Base-by-base conservation (phyloP, 2,888 invertebrate species). In the Amblyjoppa proteus region DNA sequence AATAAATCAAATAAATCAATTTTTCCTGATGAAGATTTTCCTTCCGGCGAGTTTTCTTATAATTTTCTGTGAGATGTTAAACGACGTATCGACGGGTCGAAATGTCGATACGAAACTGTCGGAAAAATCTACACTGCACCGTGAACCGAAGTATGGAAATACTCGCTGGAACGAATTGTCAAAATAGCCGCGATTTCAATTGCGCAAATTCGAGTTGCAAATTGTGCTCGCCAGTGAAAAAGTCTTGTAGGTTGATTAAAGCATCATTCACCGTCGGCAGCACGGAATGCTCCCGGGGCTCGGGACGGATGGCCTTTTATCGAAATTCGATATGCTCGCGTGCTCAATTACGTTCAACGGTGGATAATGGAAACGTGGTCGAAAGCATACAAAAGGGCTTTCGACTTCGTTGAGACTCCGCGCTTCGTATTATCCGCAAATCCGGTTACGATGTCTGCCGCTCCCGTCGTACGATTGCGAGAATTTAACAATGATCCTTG, bases 271-370 rank as follows among this genome's bases (percentile, higher is more conserved):
- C 25, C 28, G 11, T 28, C 58, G 13, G 58, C 13, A 9, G 28
- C 11, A 64, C 7, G 31, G 13, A 64, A 34, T 64, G 16, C 34
- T 13, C n/a, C 16, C n/a, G 16, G 64, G 34, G 31, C 16, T 34
- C 6, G 11, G 31, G 34, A 16, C 64, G 64, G 31, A 34, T 41
- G 49, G 34, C 11, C 66, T 81, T 74, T 51, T 45, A 74, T 81
- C 68, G 81, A 81, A 58, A 68, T 74, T 74, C 74, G 58, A 81
- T 81, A 74, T 74, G 41, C 56, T 69, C 45, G 68, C 74, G 66
- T 81, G 81, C 68, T 69, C 74, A 81, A 81, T 81, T 75, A 81
- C 81, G 20, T 81, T 74, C 53, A 20, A 45, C 56, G 45, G 53
- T 16, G 53, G 58, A 81, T 81, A 74, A 81, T 71, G 74, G 68